Evolutionary conservation across 2,888 invertebrate genomes (phyloP).

Genomic region (Xestia ashworthii): DNA sequence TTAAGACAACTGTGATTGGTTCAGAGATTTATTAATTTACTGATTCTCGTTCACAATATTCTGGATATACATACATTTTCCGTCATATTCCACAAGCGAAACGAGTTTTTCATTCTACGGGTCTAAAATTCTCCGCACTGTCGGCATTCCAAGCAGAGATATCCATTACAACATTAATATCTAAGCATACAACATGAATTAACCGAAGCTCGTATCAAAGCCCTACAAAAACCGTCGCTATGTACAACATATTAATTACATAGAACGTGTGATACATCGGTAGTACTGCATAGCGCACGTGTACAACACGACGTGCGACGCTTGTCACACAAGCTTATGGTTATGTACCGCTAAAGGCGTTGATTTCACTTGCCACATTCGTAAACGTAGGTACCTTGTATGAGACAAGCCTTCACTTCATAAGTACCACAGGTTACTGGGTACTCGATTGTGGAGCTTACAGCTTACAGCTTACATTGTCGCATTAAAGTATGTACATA

Average conservation of each 20-base stretch:
- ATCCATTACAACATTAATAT: conserved; percentile 36
- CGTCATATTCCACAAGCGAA: conserved; percentile 1
- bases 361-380: conserved; percentile 33
- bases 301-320: neutral
- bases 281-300: conserved; percentile 19
- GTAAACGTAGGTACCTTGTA: conserved; percentile 1
- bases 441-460: neutral
- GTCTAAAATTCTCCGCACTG: neutral
- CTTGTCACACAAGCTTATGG: neutral
- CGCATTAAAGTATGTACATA: neutral
- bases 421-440: neutral
- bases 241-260: conserved; percentile 35
- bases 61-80: neutral
- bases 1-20: neutral
- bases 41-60: neutral
- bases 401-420: neutral
- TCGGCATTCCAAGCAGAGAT: conserved; percentile 8
- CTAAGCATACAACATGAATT: conserved; percentile 8
- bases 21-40: neutral
- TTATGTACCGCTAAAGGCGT: conserved; percentile 16
- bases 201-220: neutral
- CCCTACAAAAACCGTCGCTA: conserved; percentile 13
- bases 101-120: neutral
- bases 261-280: neutral
- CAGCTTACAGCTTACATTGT: neutral